These are phyloP conservation scores for Neodiprion lecontei DNA, from an alignment of 1,140 invertebrate genomes.

Conservation along the genomic window DNA sequence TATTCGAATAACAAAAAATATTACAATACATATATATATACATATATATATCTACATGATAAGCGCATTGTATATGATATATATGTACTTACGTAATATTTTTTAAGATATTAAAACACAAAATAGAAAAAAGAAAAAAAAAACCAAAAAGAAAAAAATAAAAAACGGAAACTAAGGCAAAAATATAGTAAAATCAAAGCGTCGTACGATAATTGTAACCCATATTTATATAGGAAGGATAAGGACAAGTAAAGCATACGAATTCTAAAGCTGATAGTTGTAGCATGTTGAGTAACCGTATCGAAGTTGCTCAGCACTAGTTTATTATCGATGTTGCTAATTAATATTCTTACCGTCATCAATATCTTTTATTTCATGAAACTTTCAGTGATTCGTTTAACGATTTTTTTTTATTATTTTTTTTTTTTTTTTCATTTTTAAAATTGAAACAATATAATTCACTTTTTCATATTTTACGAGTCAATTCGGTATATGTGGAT, in stretches of 20 bases:
- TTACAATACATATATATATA: too few species aligned
- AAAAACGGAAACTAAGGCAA: slow-evolving; percentile 10
- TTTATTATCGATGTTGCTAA: slow-evolving; percentile 49
- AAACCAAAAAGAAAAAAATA: slow-evolving; percentile 30
- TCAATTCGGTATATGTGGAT: too few species aligned
- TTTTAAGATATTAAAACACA: neutral
- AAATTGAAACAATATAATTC: neutral
- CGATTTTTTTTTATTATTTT: neutral
- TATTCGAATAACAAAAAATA: too few species aligned
- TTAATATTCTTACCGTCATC: slow-evolving; percentile 22
- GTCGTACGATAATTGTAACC: slow-evolving; percentile 20
- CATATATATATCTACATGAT: too few species aligned
- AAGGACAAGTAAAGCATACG: slow-evolving; percentile 59
- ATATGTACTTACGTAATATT: too few species aligned
- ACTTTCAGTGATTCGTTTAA: neutral
- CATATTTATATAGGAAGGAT: slow-evolving; percentile 38
- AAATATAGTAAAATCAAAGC: slow-evolving; percentile 19
- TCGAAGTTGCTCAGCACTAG: slow-evolving; percentile 49
- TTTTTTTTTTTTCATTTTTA: neutral
- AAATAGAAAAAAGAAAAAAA: slow-evolving; percentile 34
- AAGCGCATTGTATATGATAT: too few species aligned
- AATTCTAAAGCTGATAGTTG: slow-evolving; percentile 60
- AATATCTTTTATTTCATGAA: slow-evolving; percentile 11
- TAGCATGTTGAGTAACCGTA: slow-evolving; percentile 49
- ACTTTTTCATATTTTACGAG: neutral